A percentile compares a stretch with the other conserved stretches of the same genome.
phyloP scores from a whole-genome alignment of 2,797 vertebrate species.

The Acrossocheilus wenchowensis region DNA sequence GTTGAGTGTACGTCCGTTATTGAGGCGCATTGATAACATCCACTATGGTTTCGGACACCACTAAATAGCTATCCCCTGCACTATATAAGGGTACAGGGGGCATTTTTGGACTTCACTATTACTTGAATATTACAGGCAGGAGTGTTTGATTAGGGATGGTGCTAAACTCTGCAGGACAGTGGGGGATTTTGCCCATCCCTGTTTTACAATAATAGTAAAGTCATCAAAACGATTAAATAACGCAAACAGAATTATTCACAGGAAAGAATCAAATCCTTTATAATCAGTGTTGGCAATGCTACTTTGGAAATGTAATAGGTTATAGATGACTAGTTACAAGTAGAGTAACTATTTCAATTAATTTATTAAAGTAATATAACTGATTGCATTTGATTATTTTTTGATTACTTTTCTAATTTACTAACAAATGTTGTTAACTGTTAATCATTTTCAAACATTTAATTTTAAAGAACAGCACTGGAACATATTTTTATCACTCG shows the following conservation, averaged over 20 bases:
- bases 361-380: no score
- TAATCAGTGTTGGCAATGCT: no score
- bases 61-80: background rate
- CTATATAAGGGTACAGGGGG: background rate
- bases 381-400: no score
- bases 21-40: background rate
- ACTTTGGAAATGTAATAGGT: no score
- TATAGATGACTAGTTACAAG: no score
- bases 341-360: no score
- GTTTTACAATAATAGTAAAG: background rate
- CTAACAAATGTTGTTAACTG: no score
- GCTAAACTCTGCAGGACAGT: background rate
- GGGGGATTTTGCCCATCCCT: background rate
- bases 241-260: background rate
- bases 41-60: background rate
- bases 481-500: no score
- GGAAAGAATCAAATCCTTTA: background rate
- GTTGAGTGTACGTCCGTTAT: background rate
- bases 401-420: no score
- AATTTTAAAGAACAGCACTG: no score
- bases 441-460: no score
- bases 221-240: background rate
- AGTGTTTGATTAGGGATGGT: background rate
- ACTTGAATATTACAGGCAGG: background rate
- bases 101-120: background rate